Base-by-base conservation (phyloP, 2,888 invertebrate species). In the Rhimphoctona megacephalus region DNA sequence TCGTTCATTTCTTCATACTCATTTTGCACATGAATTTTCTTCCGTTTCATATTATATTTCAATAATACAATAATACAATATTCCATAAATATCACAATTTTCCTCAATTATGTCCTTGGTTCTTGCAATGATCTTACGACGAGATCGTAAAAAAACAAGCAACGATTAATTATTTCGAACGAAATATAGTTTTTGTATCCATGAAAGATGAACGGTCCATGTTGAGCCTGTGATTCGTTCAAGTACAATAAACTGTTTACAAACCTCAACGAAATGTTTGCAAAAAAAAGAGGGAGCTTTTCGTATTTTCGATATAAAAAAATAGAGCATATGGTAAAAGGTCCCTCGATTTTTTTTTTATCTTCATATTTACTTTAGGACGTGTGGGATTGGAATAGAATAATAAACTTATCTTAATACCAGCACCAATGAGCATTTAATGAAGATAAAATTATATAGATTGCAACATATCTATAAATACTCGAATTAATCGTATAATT, bases 371-470 rank as follows among this genome's bases (percentile, higher is more conserved):
- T 43, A 9, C 9, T 14, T 19, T 9, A 43, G 33, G 36, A 73
- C 14, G 22, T 33, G 72, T 39, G 52, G 61, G 77, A 73, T 82
- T 79, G 46, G 79, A 70, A 74, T 8, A 70, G 54, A 76, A 81
- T 70, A 87, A 86, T 79, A 83, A 87, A 43, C 69, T 61, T 74
- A 39, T 70, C 9, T 88, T 89, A 87, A 90, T 90, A 93, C 93
- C 93, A 94, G 93, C 93, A 93, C 93, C 93, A 93, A 93, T 93
- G 92, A 94, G 92, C 92, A 93, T 94, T 93, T 93, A 93, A 93
- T 92, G 89, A 92, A 89, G 90, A 92, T 91, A 91, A 91, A 89
- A 92, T 84, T 85, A 88, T 85, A 79, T 87, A 88, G 85, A 90
- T 80, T 88, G 90, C 89, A 90, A 89, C 89, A 89, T 90, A 91